Evolutionary conservation across 2,113 vertebrate species (phyloP), one percentile per base, ranked within the genome.

Genomic region (Grallaria varia): DNA sequence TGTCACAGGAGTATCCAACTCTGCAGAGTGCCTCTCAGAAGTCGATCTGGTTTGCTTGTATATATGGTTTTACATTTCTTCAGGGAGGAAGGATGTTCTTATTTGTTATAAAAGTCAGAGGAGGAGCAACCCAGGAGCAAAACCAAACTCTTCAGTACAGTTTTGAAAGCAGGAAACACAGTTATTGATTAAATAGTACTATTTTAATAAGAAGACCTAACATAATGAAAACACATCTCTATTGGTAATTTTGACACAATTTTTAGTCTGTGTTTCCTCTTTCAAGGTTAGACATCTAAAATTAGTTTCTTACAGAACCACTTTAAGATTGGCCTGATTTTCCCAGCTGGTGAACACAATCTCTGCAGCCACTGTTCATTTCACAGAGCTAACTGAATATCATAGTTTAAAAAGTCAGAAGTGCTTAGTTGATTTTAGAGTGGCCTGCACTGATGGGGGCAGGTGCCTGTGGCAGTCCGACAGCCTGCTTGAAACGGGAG

Each of bases 401-500:
- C 47, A 30, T 10, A 14, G 39, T 60, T 66, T 20, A 63, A 62
- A 62, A 33, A 55, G n/a, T 15, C 13, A 22, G 27, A 49, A 45
- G 1, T 10, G 18, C 6, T 53, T 45, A 31, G 35, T 24, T 69
- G 55, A 24, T 76, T 62, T 66, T 49, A 20, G 40, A 79, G 30
- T 14, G 17, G 13, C 27, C 52, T 15, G 18, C 14, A 23, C 10
- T 44, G 56, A 31, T 0, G 0, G 22, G 3, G 12, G n/a, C 13
- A 40, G 53, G 9, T 50, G 12, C 3, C 4, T 33, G 39, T 6
- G 11, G 33, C 76, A 63, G 13, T 52, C 35, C 28, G n/a, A 55
- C 15, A 35, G 17, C 18, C 37, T 18, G 11, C 8, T 11, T 2
- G 2, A 42, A 73, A 30, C 0, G 0, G 22, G 58, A 37, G 5